Evolutionary conservation across 2,797 vertebrate genomes (phyloP).

Genomic region (Pelobates cultripes): DNA sequence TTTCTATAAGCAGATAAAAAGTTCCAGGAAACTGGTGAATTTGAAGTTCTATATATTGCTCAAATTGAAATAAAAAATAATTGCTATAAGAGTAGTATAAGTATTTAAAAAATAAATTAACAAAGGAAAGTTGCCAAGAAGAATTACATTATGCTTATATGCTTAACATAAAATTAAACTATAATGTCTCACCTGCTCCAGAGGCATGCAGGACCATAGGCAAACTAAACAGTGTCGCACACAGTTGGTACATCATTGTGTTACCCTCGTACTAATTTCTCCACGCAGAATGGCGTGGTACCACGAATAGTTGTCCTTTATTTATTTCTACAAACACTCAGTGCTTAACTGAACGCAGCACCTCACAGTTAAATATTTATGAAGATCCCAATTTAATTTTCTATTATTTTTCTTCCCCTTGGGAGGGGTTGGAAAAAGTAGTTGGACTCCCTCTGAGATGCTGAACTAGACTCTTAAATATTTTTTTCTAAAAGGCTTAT

Average conservation of each 20-base stretch:
- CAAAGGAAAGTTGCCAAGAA: no score
- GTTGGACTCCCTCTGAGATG: slow-evolving; percentile 34
- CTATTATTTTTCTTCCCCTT: slow-evolving; percentile 20
- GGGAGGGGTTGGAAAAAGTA: slow-evolving; percentile 17
- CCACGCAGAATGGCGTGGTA: neutral
- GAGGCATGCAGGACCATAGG: slow-evolving; percentile 58
- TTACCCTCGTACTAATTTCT: neutral
- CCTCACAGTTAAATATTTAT: slow-evolving; percentile 29
- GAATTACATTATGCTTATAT: neutral
- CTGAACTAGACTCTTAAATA: slow-evolving; percentile 19
- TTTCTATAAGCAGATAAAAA: no score
- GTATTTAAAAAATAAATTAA: no score
- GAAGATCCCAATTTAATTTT: slow-evolving; percentile 28
- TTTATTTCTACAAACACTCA: slow-evolving; percentile 3
- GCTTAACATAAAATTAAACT: neutral
- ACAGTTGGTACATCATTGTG: slow-evolving; percentile 48
- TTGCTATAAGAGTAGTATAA: no score
- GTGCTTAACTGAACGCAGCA: slow-evolving; percentile 7
- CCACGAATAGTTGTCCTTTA: neutral
- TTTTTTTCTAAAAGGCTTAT: neutral
- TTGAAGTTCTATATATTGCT: no score
- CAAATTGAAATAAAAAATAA: no score
- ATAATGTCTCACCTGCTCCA: slow-evolving; percentile 62
- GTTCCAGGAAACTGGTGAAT: no score
- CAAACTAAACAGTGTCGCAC: slow-evolving; percentile 61